phyloP scores from a whole-genome alignment of 2,888 invertebrate genomes.

The Oxystoma pomonae region DNA sequence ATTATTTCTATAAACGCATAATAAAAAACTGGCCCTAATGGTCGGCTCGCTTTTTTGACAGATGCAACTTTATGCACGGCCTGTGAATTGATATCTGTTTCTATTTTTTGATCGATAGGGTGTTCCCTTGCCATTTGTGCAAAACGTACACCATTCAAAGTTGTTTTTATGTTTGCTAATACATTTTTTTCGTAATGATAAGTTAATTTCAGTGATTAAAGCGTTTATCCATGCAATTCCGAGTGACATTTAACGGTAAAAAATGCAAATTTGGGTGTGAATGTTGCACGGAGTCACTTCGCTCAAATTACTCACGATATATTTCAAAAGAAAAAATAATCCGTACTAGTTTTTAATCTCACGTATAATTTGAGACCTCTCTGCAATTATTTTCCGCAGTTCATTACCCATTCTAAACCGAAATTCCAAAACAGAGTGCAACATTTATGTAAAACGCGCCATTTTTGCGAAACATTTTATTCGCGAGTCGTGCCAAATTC shows the following conservation, averaged over 20 bases:
- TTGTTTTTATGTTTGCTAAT: too few species aligned
- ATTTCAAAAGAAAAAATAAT: not conserved
- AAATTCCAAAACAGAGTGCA: not conserved
- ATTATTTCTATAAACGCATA: slow-evolving; percentile 20
- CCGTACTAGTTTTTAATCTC: not conserved
- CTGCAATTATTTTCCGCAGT: not conserved
- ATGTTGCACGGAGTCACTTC: not conserved
- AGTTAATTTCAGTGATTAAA: not conserved
- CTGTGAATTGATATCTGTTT: not conserved
- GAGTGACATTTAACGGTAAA: not conserved
- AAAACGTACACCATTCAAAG: not conserved
- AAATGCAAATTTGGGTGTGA: not conserved
- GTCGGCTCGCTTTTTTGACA: slow-evolving; percentile 18
- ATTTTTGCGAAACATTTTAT: not conserved
- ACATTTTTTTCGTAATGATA: not conserved
- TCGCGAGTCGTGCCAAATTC: not conserved
- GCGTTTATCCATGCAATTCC: not conserved
- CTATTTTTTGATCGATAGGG: not conserved
- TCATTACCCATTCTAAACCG: not conserved
- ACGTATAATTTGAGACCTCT: not conserved
- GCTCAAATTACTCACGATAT: not conserved
- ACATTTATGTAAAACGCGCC: not conserved
- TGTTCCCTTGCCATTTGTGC: not conserved
- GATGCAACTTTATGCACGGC: slow-evolving; percentile 11
- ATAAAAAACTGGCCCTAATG: slow-evolving; percentile 21